A percentile compares a stretch with the other conserved stretches of the same genome.
Conservation (phyloP, 2,888 invertebrate genomes). For the Willowsia nigromaculata region DNA sequence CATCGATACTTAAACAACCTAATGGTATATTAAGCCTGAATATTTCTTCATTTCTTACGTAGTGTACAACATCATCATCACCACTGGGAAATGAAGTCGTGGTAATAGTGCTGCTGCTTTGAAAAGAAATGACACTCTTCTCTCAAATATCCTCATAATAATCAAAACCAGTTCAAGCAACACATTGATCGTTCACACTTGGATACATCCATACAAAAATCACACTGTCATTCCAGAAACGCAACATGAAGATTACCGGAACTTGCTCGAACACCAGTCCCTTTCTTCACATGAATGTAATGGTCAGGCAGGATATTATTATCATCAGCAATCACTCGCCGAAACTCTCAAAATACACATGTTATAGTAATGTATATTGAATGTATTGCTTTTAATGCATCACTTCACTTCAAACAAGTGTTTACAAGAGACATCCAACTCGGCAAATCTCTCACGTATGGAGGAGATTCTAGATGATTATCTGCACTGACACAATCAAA, state of each 20-base stretch:
- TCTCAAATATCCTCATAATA: neutral
- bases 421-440: neutral
- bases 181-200: neutral
- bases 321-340: neutral
- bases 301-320: neutral
- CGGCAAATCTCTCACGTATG: neutral
- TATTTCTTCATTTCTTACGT: no score
- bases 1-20: no score
- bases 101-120: neutral
- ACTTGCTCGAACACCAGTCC: neutral
- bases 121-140: neutral
- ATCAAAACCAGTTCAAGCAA: neutral
- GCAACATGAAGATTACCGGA: neutral
- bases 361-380: no score
- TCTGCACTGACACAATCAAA: neutral
- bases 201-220: neutral
- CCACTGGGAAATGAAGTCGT: no score
- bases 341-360: no score
- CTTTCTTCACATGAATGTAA: neutral
- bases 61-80: no score
- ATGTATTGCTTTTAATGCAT: neutral
- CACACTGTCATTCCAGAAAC: neutral
- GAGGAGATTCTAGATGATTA: neutral
- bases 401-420: conserved; percentile 7
- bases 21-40: no score